Evolutionary conservation across 1,140 invertebrate species (phyloP).

Genomic region (Leptoteleia sp.): DNA sequence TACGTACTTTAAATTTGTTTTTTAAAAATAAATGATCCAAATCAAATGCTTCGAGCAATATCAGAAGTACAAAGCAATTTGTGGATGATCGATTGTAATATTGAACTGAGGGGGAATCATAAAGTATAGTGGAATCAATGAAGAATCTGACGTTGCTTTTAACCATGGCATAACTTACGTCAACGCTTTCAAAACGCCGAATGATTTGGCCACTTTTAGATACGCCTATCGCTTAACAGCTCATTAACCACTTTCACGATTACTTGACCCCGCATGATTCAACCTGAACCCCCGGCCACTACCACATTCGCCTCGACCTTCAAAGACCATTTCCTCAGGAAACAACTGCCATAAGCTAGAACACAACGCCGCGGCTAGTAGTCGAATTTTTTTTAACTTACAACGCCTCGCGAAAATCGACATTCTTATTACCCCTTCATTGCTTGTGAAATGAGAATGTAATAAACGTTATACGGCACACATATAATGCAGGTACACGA

Average conservation of each 20-base stretch:
- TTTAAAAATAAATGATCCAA: slow-evolving; percentile 6
- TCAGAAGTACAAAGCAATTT: slow-evolving; percentile 28
- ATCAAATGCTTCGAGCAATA: slow-evolving; percentile 1
- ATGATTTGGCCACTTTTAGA: slow-evolving; percentile 55
- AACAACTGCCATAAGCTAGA: slow-evolving; percentile 30
- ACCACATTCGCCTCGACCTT: slow-evolving; percentile 37
- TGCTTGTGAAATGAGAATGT: slow-evolving; percentile 13
- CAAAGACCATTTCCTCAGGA: slow-evolving; percentile 34
- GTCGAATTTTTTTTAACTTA: slow-evolving; percentile 7
- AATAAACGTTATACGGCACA: slow-evolving; percentile 20
- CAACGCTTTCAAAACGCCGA: slow-evolving; percentile 46
- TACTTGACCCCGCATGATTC: slow-evolving; percentile 62
- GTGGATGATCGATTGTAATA: slow-evolving; percentile 30
- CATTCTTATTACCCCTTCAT: slow-evolving; percentile 16
- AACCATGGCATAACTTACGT: slow-evolving; percentile 61
- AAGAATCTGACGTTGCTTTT: slow-evolving; percentile 54
- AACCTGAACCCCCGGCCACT: slow-evolving; percentile 41
- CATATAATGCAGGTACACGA: slow-evolving; percentile 16
- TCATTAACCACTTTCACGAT: slow-evolving; percentile 72
- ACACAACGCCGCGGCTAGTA: background rate
- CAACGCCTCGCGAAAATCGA: too few species aligned
- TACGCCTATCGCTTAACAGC: slow-evolving; percentile 72
- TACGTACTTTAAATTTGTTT: too few species aligned
- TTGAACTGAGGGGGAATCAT: slow-evolving; percentile 28
- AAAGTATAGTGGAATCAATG: slow-evolving; percentile 48